These are phyloP conservation scores for Hephaestus fuliginosus DNA, from an alignment of 2,797 vertebrate species.

Conservation along the genomic window DNA sequence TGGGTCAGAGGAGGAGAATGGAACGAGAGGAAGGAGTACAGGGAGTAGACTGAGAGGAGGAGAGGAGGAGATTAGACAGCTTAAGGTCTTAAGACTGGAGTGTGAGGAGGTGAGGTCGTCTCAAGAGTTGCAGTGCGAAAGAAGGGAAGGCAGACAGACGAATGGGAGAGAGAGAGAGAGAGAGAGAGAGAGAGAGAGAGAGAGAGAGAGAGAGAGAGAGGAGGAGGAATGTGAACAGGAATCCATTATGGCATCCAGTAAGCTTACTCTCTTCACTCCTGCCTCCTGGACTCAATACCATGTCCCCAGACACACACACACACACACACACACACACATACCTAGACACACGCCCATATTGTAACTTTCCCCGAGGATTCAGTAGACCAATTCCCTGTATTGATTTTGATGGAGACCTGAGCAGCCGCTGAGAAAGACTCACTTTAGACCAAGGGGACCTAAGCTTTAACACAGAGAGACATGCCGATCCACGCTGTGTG, in stretches of 20 bases:
- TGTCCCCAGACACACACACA: constrained; percentile 47
- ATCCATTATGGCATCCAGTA: constrained; percentile 72
- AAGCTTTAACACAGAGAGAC: constrained; percentile 60
- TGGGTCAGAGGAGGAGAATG: constrained; percentile 49
- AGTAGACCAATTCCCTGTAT: constrained; percentile 71
- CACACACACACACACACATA: constrained; percentile 35
- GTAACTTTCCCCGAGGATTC: constrained; percentile 67
- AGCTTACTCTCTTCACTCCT: constrained; percentile 58
- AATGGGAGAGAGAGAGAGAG: background rate
- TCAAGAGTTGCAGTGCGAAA: constrained; percentile 31
- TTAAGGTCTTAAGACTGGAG: constrained; percentile 63
- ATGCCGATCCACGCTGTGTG: constrained; percentile 12
- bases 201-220: background rate
- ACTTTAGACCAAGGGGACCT: constrained; percentile 63
- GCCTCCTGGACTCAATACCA: constrained; percentile 62
- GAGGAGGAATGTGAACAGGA: constrained; percentile 52
- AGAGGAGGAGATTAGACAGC: constrained; percentile 62
- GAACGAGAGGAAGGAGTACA: constrained; percentile 15
- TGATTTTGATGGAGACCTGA: constrained; percentile 77
- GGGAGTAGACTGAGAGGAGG: constrained; percentile 23
- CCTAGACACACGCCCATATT: constrained; percentile 38
- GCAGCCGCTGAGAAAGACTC: constrained; percentile 66
- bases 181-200: constrained; percentile 1
- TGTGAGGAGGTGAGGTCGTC: constrained; percentile 64
- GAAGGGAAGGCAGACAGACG: constrained; percentile 14